phyloP scores from a whole-genome alignment of 2,113 vertebrate genomes.

The Athene noctua region DNA sequence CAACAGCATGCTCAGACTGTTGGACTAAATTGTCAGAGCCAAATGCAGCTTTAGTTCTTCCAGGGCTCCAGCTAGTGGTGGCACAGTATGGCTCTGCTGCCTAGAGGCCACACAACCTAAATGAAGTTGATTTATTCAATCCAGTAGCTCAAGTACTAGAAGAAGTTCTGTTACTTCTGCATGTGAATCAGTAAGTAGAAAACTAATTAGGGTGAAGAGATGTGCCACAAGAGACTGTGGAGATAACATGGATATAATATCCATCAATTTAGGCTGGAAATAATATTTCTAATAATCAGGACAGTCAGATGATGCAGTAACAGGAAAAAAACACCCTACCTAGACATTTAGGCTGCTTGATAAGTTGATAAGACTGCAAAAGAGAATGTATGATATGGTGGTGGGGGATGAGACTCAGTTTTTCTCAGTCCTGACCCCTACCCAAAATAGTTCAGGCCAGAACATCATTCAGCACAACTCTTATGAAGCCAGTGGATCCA shows the following conservation, averaged over 20 bases:
- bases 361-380: neutral
- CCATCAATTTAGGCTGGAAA: neutral
- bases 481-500: neutral
- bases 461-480: neutral
- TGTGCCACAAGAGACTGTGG: neutral
- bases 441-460: neutral
- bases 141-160: neutral
- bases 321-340: fast-evolving
- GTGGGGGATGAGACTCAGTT: fast-evolving
- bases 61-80: neutral
- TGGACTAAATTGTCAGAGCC: neutral
- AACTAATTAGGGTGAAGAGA: neutral
- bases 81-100: neutral
- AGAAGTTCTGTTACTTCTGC: neutral
- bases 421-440: neutral
- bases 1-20: neutral
- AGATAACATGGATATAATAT: neutral
- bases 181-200: neutral
- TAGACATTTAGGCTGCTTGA: neutral
- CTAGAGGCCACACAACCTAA: neutral
- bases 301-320: neutral
- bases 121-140: neutral
- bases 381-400: neutral
- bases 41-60: neutral
- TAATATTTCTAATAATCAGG: neutral